phyloP scores from a whole-genome alignment of 1,140 invertebrate species.

The Temnothorax nylanderi region DNA sequence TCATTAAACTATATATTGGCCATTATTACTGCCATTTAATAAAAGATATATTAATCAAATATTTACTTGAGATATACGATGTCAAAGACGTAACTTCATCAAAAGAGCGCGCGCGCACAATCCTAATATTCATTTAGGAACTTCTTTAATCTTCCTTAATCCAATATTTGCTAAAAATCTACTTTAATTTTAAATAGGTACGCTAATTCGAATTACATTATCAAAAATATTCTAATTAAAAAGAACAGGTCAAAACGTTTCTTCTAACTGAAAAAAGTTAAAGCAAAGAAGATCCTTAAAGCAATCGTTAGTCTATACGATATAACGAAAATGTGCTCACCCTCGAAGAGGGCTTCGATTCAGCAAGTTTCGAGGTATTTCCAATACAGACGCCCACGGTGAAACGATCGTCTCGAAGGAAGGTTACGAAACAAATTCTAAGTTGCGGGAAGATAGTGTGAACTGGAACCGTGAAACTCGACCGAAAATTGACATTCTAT shows the following conservation, averaged over 20 bases:
- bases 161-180: neutral
- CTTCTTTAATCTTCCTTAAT: neutral
- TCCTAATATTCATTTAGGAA: neutral
- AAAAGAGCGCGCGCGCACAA: neutral
- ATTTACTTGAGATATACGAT: neutral
- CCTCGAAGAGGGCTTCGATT: neutral
- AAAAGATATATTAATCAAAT: neutral
- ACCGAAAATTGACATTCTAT: constrained; percentile 35
- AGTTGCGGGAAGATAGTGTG: constrained; percentile 10
- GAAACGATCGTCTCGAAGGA: constrained; percentile 36
- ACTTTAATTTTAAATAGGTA: neutral
- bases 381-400: neutral
- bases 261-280: neutral
- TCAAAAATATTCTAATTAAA: constrained; percentile 13
- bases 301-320: neutral
- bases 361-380: constrained; percentile 46
- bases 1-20: neutral
- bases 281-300: neutral
- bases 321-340: neutral
- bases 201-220: neutral
- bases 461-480: constrained; percentile 24
- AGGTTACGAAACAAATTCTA: constrained; percentile 21
- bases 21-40: neutral
- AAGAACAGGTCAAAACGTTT: neutral
- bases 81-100: neutral